These are phyloP conservation scores for Coryphaenoides rupestris DNA, from an alignment of 2,113 vertebrate species.

Conservation along the genomic window DNA sequence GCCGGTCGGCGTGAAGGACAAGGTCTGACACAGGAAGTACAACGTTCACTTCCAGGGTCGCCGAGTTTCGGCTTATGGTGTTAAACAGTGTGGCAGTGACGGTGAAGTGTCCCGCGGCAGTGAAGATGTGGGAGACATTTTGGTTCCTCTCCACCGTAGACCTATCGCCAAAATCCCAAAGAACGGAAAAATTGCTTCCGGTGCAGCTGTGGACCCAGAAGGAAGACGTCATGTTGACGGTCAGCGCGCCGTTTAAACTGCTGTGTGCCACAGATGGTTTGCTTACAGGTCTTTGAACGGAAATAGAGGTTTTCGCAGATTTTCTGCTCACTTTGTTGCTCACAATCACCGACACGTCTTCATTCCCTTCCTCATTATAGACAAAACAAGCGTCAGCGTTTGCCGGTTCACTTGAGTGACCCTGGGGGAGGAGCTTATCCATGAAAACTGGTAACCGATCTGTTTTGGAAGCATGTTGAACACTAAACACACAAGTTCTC, in stretches of 20 bases:
- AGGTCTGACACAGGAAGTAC: slow-evolving; percentile 55
- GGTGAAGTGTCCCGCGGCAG: slow-evolving; percentile 51
- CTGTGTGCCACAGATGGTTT: slow-evolving; percentile 46
- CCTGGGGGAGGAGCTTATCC: slow-evolving; percentile 51
- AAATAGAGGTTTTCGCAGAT: slow-evolving; percentile 44
- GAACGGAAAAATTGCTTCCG: slow-evolving; percentile 56
- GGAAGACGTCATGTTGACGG: slow-evolving; percentile 35
- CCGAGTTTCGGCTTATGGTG: slow-evolving; percentile 55
- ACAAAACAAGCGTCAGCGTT: slow-evolving; percentile 56
- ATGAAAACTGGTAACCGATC: slow-evolving; percentile 55
- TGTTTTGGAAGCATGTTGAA: slow-evolving; percentile 46
- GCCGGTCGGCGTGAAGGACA: slow-evolving; percentile 43
- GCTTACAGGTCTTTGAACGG: slow-evolving; percentile 57
- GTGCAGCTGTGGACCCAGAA: slow-evolving; percentile 57
- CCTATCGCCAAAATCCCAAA: slow-evolving; percentile 77
- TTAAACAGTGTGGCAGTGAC: slow-evolving; percentile 64
- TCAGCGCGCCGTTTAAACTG: slow-evolving; percentile 37
- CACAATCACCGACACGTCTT: slow-evolving; percentile 56
- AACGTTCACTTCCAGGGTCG: slow-evolving; percentile 47
- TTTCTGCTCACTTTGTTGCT: slow-evolving; percentile 66
- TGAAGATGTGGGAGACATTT: slow-evolving; percentile 64
- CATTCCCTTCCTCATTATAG: slow-evolving; percentile 61
- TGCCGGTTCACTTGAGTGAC: slow-evolving; percentile 16
- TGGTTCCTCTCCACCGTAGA: slow-evolving; percentile 29
- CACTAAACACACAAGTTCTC: slow-evolving; percentile 61